Conservation (phyloP, 2,888 invertebrate genomes). For the Andrena marginata region DNA sequence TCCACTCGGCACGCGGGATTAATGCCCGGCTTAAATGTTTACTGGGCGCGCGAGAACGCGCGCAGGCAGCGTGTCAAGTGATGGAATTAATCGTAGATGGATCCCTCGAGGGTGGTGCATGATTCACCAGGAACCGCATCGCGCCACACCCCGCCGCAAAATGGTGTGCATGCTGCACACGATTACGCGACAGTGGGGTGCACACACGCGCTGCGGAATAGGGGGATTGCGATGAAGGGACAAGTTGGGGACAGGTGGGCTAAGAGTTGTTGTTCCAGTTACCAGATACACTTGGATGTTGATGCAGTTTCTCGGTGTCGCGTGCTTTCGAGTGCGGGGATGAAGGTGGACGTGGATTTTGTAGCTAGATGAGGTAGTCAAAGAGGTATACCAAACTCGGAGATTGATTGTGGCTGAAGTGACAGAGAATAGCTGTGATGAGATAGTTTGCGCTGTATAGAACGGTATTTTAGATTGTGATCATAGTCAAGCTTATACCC, state of each 20-base stretch:
- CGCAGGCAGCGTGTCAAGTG: constrained; percentile 74
- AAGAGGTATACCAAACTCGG: neutral
- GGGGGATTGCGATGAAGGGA: constrained; percentile 15
- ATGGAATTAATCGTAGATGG: constrained; percentile 77
- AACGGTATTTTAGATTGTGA: too few relatives aligned
- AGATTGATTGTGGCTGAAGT: too few relatives aligned
- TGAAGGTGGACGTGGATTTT: neutral
- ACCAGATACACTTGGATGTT: neutral
- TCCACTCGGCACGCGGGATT: constrained; percentile 64
- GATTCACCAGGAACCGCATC: constrained; percentile 74
- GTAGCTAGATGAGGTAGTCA: neutral
- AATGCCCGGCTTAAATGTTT: constrained; percentile 70
- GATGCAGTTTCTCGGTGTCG: neutral
- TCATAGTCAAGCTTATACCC: too few relatives aligned
- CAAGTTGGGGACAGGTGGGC: constrained; percentile 42
- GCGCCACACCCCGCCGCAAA: constrained; percentile 66
- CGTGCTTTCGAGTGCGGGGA: neutral
- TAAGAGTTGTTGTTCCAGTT: constrained; percentile 27
- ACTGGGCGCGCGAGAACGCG: constrained; percentile 54
- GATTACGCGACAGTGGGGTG: constrained; percentile 64
- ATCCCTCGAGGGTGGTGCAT: constrained; percentile 74
- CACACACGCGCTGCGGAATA: constrained; percentile 5
- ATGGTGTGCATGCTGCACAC: constrained; percentile 60
- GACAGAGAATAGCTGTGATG: too few relatives aligned
- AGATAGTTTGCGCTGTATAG: too few relatives aligned